Evolutionary conservation across 2,888 invertebrate species (phyloP).

Genomic region (Diarsia mendica): DNA sequence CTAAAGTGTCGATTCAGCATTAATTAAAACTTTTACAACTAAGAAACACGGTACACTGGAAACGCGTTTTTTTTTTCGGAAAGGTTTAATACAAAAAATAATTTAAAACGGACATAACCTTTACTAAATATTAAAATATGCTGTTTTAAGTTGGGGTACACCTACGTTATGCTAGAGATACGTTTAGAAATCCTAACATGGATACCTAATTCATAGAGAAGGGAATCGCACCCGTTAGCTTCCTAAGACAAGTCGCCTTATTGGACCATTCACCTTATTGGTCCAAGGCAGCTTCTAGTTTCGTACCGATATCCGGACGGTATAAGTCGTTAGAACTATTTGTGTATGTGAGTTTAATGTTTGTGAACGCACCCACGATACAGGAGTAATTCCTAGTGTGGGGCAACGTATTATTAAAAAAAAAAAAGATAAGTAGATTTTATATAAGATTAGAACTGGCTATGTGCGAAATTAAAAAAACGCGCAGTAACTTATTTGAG

Average conservation of each 20-base stretch:
- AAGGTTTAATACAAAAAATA: not conserved
- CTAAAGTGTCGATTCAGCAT: not conserved
- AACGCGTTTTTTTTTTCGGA: not conserved
- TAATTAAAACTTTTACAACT: not conserved
- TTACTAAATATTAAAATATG: not conserved
- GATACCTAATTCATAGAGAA: conserved; percentile 38
- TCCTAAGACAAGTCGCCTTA: conserved; percentile 41
- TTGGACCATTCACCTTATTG: conserved; percentile 21
- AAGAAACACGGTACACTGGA: not conserved
- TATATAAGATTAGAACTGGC: not conserved
- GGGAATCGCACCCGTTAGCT: conserved; percentile 31
- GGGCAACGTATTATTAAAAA: no score
- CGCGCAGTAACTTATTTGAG: not conserved
- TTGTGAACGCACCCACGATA: no score
- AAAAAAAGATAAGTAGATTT: no score
- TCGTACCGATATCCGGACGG: conserved; percentile 13
- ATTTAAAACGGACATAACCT: not conserved
- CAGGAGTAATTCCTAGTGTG: no score
- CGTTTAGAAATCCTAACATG: conserved; percentile 48
- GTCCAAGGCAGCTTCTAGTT: conserved; percentile 15
- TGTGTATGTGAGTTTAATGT: no score
- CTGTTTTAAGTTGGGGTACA: conserved; percentile 4
- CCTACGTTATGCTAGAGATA: conserved; percentile 27
- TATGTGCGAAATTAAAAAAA: not conserved
- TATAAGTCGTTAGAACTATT: not conserved